phyloP scores from a whole-genome alignment of 37 sponge, comb jelly and placozoan genomes.

The Amphimedon queenslandica region DNA sequence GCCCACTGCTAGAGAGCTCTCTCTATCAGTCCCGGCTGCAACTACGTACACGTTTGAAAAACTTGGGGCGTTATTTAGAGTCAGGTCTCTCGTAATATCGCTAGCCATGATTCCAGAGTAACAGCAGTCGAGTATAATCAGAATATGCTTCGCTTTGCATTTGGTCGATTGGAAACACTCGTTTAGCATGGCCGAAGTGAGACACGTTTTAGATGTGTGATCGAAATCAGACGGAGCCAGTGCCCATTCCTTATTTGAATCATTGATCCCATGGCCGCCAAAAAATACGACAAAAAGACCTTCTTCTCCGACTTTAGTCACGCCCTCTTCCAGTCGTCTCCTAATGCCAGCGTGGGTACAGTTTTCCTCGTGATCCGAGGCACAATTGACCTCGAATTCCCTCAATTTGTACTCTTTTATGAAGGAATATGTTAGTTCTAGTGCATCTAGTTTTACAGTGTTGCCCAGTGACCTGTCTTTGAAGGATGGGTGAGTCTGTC shows the following conservation, averaged over 20 bases:
- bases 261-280: constrained; percentile 59
- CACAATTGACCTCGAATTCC: not conserved
- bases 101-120: constrained; percentile 50
- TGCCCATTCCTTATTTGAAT: constrained; percentile 29
- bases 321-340: constrained; percentile 21
- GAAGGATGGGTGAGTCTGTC: constrained; percentile 33
- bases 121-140: constrained; percentile 56
- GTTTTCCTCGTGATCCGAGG: constrained; percentile 9
- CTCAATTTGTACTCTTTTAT: not conserved
- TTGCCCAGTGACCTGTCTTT: constrained; percentile 15
- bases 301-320: constrained; percentile 29
- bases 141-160: constrained; percentile 56
- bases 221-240: constrained; percentile 61
- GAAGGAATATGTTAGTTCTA: not conserved
- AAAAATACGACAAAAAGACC: constrained; percentile 58
- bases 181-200: constrained; percentile 25
- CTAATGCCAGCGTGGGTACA: constrained; percentile 51
- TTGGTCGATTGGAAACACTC: constrained; percentile 26
- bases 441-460: constrained; percentile 18
- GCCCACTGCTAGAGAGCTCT: not conserved
- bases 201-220: constrained; percentile 11
- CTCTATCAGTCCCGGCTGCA: constrained; percentile 41
- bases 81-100: constrained; percentile 4
- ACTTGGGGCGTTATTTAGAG: not conserved
- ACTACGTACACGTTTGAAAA: constrained; percentile 33